Evolutionary conservation across 1,140 invertebrate genomes (phyloP).

Genomic region (Magallana gigas): DNA sequence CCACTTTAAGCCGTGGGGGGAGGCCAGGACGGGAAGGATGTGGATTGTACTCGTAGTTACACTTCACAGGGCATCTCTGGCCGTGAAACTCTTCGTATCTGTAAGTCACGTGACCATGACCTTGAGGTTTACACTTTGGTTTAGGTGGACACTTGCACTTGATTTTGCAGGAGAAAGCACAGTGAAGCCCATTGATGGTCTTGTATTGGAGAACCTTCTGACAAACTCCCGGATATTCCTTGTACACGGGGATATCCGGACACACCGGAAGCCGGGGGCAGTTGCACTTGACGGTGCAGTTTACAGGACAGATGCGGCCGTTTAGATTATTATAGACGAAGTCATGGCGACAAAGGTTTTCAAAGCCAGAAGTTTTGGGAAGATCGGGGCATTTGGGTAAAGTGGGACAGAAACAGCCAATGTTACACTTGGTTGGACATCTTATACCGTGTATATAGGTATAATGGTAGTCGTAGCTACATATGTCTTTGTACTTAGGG

Average conservation of each 20-base stretch:
- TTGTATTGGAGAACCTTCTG: not conserved
- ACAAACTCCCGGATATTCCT: conserved; percentile 3
- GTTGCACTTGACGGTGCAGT: conserved; percentile 21
- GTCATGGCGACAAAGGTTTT: not conserved
- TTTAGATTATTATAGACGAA: conserved; percentile 22
- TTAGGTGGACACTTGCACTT: conserved; percentile 39
- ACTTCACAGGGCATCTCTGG: conserved; percentile 24
- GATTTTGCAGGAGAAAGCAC: conserved; percentile 33
- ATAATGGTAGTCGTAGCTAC: conserved; percentile 4
- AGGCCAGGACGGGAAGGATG: not conserved
- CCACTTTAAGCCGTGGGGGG: too few relatives aligned
- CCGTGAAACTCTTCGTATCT: not conserved
- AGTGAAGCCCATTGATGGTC: conserved; percentile 3
- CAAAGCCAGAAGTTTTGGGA: not conserved
- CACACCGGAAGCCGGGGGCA: not conserved
- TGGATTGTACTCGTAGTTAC: not conserved
- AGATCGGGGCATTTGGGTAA: conserved; percentile 11
- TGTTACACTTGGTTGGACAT: conserved; percentile 9
- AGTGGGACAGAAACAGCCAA: conserved; percentile 18
- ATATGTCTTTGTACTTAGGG: not conserved
- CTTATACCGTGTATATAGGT: conserved; percentile 11
- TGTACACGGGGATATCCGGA: not conserved
- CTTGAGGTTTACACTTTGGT: not conserved
- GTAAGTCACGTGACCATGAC: not conserved
- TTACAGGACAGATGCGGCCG: conserved; percentile 22